These are phyloP conservation scores for Cryptocephalus moraei DNA, from an alignment of 2,888 invertebrate species.

Conservation along the genomic window DNA sequence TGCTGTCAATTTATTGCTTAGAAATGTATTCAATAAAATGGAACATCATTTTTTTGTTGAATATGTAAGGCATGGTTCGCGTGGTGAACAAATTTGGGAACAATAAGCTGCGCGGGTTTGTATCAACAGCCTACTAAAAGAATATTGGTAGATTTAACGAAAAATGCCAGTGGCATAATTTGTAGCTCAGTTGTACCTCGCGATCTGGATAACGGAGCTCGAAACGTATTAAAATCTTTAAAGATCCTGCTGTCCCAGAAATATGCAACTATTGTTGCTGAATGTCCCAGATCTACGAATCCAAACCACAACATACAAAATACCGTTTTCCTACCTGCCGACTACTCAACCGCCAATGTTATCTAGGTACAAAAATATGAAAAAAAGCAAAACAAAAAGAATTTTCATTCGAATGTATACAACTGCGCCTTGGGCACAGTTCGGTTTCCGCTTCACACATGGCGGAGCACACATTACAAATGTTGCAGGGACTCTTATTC, in stretches of 20 bases:
- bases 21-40: too few relatives aligned
- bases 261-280: not conserved
- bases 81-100: too few relatives aligned
- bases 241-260: not conserved
- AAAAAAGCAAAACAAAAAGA: conserved; percentile 23
- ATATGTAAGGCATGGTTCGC: too few relatives aligned
- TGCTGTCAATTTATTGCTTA: too few relatives aligned
- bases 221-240: too few relatives aligned
- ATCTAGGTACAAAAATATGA: conserved; percentile 26
- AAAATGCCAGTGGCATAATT: too few relatives aligned
- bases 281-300: conserved; percentile 11
- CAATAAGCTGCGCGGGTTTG: too few relatives aligned
- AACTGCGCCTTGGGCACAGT: conserved; percentile 33
- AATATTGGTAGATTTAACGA: too few relatives aligned
- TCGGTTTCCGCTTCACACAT: conserved; percentile 40
- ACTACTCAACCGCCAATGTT: conserved; percentile 13
- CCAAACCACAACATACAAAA: conserved; percentile 10
- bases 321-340: conserved; percentile 20
- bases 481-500: conserved; percentile 25
- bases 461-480: conserved; percentile 37
- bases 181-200: too few relatives aligned
- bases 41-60: too few relatives aligned
- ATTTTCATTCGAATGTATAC: conserved; percentile 31
- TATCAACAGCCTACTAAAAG: too few relatives aligned
- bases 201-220: too few relatives aligned